Evolutionary conservation across 2,888 invertebrate genomes (phyloP), one percentile per base, ranked within the genome.

Genomic region (Phragmatobia fuliginosa): DNA sequence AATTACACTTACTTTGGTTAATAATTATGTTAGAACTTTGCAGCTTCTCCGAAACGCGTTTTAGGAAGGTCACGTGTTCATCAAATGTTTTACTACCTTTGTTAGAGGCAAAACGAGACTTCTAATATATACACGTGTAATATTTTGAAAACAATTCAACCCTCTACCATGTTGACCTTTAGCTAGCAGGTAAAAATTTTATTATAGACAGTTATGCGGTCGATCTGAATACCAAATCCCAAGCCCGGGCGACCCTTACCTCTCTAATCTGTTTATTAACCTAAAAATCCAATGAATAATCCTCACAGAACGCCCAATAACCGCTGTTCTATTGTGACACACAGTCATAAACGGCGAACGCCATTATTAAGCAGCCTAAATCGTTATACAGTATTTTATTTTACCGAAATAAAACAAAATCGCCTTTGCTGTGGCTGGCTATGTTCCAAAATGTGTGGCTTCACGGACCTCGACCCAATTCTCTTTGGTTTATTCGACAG

Each of bases 331-430:
- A 76, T 76, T 73, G 74, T 81, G 79, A 81, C 77, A 74, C 58
- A 73, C 66, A 75, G 72, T 82, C 78, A 83, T 80, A 84, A 81
- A 78, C 76, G 79, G 74, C 70, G 67, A 70, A 63, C 68, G 77
- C 75, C 75, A 77, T 83, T 83, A 85, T 82, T 82, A 81, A 82
- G 74, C 71, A 71, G 73, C 81, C 79, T 88, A 84, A 88, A 83
- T 80, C 80, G 87, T 89, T 88, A 87, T 87, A 87, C 80, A 87
- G 88, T 87, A 87, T 88, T 91, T 89, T 88, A 87, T 87, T 89
- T 88, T 87, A 85, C 83, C 83, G 87, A 86, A 90, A 91, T 91
- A 91, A 91, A 91, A 91, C 85, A 91, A 90, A 90, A 89, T 90
- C 85, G 87, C 85, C 85, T 81, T 85, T 83, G 58, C 64, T 77